Percentiles rank a stretch among this genome's conserved stretches.
phyloP scores from a whole-genome alignment of 1,140 invertebrate species.

The Cotesia chilonis region DNA sequence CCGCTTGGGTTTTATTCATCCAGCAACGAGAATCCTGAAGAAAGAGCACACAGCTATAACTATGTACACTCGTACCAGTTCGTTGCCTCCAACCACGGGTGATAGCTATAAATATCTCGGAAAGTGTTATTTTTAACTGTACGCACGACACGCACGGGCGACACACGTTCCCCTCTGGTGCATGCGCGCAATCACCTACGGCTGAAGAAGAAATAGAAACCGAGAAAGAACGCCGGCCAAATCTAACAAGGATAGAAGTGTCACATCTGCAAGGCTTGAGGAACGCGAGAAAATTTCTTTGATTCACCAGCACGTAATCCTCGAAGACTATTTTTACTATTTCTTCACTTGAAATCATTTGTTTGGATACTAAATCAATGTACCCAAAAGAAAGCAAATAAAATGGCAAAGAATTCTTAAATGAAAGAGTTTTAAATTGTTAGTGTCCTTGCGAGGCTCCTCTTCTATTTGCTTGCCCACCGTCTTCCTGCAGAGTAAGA shows the following conservation, averaged over 20 bases:
- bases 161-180: constrained; percentile 25
- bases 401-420: too few species aligned
- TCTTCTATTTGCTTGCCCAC: constrained; percentile 32
- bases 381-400: too few species aligned
- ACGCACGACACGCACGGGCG: constrained; percentile 39
- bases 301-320: too few species aligned
- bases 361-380: too few species aligned
- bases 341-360: too few species aligned
- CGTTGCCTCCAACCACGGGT: constrained; percentile 31
- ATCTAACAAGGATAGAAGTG: neutral
- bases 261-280: neutral
- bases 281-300: neutral
- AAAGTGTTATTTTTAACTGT: constrained; percentile 61
- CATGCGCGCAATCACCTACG: constrained; percentile 7
- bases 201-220: neutral
- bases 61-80: constrained; percentile 26
- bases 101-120: constrained; percentile 59
- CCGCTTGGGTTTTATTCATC: too few species aligned
- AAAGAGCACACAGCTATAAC: neutral
- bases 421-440: neutral
- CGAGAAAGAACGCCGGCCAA: neutral
- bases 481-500: constrained; percentile 40
- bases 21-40: neutral
- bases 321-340: too few species aligned
- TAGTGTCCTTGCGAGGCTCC: neutral